Evolutionary conservation across 2,113 vertebrate species (phyloP).

Genomic region (Camelus bactrianus): DNA sequence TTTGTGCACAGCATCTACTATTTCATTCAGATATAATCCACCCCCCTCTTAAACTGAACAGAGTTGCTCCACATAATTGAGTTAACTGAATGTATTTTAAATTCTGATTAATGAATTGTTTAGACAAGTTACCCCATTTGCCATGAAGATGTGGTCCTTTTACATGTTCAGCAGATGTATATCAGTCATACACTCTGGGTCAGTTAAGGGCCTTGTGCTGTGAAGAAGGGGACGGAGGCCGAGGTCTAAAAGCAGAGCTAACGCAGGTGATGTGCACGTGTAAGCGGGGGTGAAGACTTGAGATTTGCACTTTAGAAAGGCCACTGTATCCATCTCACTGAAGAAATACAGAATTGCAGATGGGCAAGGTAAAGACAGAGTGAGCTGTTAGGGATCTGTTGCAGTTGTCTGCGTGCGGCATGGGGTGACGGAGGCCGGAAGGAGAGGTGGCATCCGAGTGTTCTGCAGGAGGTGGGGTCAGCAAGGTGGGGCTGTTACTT

Average conservation of each 20-base stretch:
- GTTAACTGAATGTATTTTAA: not conserved
- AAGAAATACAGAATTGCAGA: not conserved
- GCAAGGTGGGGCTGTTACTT: fast-evolving
- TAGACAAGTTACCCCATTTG: not conserved
- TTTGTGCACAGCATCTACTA: not conserved
- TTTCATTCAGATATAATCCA: not conserved
- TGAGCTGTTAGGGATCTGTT: fast-evolving
- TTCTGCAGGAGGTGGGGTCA: not conserved
- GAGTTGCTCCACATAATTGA: not conserved
- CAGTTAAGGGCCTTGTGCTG: not conserved
- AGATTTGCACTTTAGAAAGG: not conserved
- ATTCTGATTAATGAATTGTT: not conserved
- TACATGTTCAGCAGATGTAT: not conserved
- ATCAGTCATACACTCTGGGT: not conserved
- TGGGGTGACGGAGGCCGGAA: not conserved
- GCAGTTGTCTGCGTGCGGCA: not conserved
- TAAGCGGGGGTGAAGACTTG: not conserved
- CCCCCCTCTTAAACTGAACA: not conserved
- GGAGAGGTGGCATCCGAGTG: not conserved
- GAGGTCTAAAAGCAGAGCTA: not conserved
- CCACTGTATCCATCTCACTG: not conserved
- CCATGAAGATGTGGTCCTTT: not conserved
- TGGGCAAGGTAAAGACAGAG: not conserved
- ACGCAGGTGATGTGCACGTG: no score
- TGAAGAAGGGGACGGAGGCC: not conserved